A percentile compares a stretch with the other conserved stretches of the same genome.
Evolutionary conservation across 1,140 invertebrate genomes (phyloP).

Genomic region (Drosophila asahinai): DNA sequence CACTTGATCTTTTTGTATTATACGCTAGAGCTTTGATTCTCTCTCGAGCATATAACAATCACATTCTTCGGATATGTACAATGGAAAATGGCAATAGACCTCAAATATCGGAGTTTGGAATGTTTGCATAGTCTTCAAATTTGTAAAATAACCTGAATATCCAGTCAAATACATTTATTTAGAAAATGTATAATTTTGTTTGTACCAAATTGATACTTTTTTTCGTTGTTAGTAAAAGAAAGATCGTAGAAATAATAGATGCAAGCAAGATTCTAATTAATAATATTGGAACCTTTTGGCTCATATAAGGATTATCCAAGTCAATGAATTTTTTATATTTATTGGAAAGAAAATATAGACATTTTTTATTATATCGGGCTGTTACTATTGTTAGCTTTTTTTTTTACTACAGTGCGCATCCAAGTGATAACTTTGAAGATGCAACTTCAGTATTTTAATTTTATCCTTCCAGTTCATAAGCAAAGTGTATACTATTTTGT

Average conservation of each 20-base stretch:
- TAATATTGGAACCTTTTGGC: background rate
- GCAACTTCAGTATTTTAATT: too few species aligned
- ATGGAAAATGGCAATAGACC: background rate
- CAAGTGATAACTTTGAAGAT: background rate
- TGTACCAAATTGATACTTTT: background rate
- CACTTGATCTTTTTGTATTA: background rate
- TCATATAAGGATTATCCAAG: too few species aligned
- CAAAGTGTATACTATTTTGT: background rate
- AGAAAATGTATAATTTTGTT: background rate
- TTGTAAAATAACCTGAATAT: too few species aligned
- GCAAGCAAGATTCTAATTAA: too few species aligned
- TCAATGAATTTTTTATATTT: too few species aligned
- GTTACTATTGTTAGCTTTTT: too few species aligned
- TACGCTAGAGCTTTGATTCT: too few species aligned
- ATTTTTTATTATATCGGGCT: too few species aligned
- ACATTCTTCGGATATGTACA: background rate
- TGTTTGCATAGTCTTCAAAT: background rate
- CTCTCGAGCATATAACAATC: background rate
- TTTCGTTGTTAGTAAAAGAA: too few species aligned
- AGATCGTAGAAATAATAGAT: too few species aligned
- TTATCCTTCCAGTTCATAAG: background rate
- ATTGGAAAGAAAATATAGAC: too few species aligned
- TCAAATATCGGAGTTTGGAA: background rate
- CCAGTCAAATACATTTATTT: background rate
- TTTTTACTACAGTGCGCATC: background rate